phyloP scores from a whole-genome alignment of 2,888 invertebrate genomes.

The Ochropleura plecta region DNA sequence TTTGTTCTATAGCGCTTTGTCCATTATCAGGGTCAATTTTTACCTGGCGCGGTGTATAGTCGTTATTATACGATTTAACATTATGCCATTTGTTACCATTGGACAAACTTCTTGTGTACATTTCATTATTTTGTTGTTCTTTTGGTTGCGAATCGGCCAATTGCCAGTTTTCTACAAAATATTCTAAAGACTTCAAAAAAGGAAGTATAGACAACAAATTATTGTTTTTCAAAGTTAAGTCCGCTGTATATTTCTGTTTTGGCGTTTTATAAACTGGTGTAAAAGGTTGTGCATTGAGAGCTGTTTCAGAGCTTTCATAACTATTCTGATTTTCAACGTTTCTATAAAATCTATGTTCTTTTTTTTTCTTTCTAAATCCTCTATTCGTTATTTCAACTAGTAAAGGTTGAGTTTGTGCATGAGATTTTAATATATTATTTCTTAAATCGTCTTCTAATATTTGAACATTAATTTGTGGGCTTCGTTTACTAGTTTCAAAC shows the following conservation, averaged over 20 bases:
- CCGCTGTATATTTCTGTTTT: constrained; percentile 59
- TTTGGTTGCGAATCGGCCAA: constrained; percentile 59
- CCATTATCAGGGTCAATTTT: constrained; percentile 69
- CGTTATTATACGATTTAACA: constrained; percentile 81
- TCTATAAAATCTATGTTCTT: constrained; percentile 75
- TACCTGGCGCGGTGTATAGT: constrained; percentile 79
- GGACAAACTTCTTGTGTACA: constrained; percentile 78
- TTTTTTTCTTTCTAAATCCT: constrained; percentile 70
- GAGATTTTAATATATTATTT: constrained; percentile 76
- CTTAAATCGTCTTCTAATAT: constrained; percentile 79
- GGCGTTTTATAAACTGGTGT: constrained; percentile 38
- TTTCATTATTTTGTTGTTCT: constrained; percentile 64
- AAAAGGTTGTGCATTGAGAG: constrained; percentile 64
- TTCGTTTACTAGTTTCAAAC: constrained; percentile 74
- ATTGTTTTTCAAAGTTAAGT: constrained; percentile 67
- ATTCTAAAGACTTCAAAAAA: constrained; percentile 81
- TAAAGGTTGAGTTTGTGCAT: constrained; percentile 75
- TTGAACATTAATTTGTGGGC: constrained; percentile 81
- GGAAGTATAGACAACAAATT: constrained; percentile 78
- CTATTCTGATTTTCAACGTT: constrained; percentile 63
- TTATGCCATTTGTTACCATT: constrained; percentile 84
- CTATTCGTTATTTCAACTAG: constrained; percentile 80
- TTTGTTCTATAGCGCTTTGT: constrained; percentile 63
- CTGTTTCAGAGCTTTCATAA: constrained; percentile 51
- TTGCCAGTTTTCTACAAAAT: constrained; percentile 71